These are phyloP conservation scores for Hipposideros armiger DNA, from an alignment of 2,113 vertebrate species.

Conservation along the genomic window DNA sequence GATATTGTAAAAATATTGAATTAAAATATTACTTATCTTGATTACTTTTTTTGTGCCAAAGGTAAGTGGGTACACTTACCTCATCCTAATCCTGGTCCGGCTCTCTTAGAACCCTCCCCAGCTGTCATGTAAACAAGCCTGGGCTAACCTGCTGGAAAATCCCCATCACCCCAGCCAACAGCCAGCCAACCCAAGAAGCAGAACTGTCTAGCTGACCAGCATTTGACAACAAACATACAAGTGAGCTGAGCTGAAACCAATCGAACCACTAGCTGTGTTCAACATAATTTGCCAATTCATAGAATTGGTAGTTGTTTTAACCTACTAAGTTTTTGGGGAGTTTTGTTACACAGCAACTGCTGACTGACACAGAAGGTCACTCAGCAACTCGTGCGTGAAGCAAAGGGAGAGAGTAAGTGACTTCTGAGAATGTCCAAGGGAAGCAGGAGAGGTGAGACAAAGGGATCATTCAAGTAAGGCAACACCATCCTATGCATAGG, in stretches of 20 bases:
- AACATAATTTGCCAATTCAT: neutral
- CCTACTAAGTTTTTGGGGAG: neutral
- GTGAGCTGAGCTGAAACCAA: neutral
- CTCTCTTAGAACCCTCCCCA: neutral
- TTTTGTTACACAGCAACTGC: neutral
- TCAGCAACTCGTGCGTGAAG: neutral
- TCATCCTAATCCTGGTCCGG: neutral
- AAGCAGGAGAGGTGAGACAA: neutral
- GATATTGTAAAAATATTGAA: neutral
- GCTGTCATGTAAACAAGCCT: neutral
- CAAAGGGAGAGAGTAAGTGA: neutral
- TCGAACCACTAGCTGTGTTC: neutral
- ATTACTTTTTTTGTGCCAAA: neutral
- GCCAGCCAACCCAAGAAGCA: neutral
- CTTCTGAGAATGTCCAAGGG: neutral
- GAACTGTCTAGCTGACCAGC: neutral
- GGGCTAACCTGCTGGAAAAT: neutral
- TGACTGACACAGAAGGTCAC: neutral
- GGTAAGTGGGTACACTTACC: neutral
- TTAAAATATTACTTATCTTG: neutral
- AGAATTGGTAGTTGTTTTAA: neutral
- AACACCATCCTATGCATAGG: neutral
- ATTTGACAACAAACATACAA: neutral
- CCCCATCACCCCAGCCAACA: neutral
- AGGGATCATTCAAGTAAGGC: neutral